Evolutionary conservation across 2,888 invertebrate species (phyloP).

Genomic region (Amorpha juglandis): DNA sequence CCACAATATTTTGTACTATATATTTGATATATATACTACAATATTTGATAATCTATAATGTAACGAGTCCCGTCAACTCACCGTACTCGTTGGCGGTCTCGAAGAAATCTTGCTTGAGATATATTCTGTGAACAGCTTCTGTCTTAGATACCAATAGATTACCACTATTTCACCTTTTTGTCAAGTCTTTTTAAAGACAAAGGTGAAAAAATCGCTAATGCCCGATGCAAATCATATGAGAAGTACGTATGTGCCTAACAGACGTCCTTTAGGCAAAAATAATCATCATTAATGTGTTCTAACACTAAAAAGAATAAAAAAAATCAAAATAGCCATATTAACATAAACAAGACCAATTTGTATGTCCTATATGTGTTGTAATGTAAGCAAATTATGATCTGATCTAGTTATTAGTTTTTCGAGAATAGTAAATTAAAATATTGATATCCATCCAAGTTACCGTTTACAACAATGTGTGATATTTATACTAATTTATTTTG

Average conservation of each 20-base stretch:
- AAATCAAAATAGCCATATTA: slow-evolving; percentile 14
- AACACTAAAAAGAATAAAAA: too few relatives aligned
- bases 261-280: neutral
- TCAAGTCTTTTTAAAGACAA: too few relatives aligned
- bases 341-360: neutral
- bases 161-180: too few relatives aligned
- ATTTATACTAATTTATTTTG: slow-evolving; percentile 8
- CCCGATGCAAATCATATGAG: neutral
- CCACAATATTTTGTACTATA: too few relatives aligned
- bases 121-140: too few relatives aligned
- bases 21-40: too few relatives aligned
- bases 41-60: too few relatives aligned
- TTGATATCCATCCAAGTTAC: neutral
- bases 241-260: too few relatives aligned
- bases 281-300: neutral
- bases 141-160: too few relatives aligned
- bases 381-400: neutral
- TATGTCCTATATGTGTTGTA: neutral
- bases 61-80: too few relatives aligned
- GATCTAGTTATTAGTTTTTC: neutral
- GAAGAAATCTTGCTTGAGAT: too few relatives aligned
- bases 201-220: neutral
- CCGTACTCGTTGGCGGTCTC: too few relatives aligned
- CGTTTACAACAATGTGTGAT: slow-evolving; percentile 10
- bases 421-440: neutral